Conservation (phyloP, 2,113 vertebrate species). For the Anser cygnoides region DNA sequence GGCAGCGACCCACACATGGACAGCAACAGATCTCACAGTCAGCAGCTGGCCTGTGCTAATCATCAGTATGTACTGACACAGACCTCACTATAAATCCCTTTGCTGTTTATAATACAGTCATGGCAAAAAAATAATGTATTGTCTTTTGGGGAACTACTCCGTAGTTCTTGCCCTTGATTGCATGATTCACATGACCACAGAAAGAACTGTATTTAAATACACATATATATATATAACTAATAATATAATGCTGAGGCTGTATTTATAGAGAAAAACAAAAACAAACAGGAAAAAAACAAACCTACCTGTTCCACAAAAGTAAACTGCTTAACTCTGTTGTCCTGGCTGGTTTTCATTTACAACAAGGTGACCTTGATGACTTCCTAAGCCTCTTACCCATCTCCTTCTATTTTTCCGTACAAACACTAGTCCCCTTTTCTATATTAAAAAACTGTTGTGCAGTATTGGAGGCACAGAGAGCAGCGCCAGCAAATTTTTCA, state of each 20-base stretch:
- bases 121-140: background rate
- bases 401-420: background rate
- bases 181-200: background rate
- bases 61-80: background rate
- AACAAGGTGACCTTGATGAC: background rate
- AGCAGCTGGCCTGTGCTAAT: background rate
- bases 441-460: background rate
- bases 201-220: conserved; percentile 13
- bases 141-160: background rate
- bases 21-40: background rate
- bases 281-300: too few species aligned
- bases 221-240: background rate
- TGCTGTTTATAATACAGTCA: background rate
- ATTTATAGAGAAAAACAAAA: background rate
- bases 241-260: background rate
- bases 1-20: background rate
- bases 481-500: background rate
- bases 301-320: background rate
- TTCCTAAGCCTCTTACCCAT: background rate
- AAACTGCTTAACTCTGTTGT: background rate
- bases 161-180: background rate
- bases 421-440: background rate
- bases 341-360: background rate
- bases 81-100: background rate
- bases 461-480: background rate